Base-by-base conservation (phyloP, 2,888 invertebrate species). In the Neoitamus cyanurus region DNA sequence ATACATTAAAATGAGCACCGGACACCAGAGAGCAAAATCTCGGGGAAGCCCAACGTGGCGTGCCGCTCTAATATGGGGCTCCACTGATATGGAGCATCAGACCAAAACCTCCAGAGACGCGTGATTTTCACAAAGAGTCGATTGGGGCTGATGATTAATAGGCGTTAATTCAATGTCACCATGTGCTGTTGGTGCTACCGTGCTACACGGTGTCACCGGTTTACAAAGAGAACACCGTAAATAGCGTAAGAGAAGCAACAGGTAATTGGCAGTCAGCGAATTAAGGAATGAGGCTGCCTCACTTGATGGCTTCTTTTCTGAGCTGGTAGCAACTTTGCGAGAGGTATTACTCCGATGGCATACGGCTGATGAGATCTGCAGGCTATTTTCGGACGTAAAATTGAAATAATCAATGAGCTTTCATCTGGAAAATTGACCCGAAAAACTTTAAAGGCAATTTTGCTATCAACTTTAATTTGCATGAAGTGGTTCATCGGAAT, bases 91-190 rank as follows among this genome's bases (percentile, higher is more conserved):
- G 11, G 1, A 42, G 42, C n/a, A 42, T 2, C 6, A 20, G 48
- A 20, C 48, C 20, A 20, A 7, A 4, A 13, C 70, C 70, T 13
- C 73, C 20, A 73, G 31, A n/a, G 15, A 34, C 31, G 36, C 34
- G 75, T 75, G 42, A 75, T 42, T 42, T 46, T n/a, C 25, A 42
- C 42, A 75, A 42, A 25, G 13, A 75, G 58, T 58, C 42, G 25
- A 58, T 58, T 25, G 25, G 28, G 11, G 28, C 25, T 28, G 13
- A 75, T 75, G 75, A 75, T 75, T 75, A 75, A 73, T 73, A 34
- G 73, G 6, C 36, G 31, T 30, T 73, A 75, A 73, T 73, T 73
- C 73, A 73, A 73, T 73, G 73, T 30, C 42, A 42, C 75, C 75
- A 75, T 75, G 42, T 75, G 42, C 42, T 58, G 58, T 4, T 46